Conservation (phyloP, 2,797 vertebrate species). For the Chiroxiphia lanceolata region DNA sequence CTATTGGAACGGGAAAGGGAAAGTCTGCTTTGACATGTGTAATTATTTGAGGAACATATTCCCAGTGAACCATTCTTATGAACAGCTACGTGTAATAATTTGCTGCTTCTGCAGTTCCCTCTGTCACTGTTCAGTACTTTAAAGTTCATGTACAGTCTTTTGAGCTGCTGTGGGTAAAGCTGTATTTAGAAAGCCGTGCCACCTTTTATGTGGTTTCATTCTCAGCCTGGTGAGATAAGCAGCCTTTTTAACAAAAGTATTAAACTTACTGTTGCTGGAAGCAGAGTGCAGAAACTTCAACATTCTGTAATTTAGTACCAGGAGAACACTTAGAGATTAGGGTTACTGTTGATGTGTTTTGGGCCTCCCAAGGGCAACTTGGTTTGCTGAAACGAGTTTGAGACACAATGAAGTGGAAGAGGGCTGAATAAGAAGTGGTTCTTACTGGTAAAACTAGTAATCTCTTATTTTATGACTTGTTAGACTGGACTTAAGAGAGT, state of each 20-base stretch:
- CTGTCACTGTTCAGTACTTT: background rate
- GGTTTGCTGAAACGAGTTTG: background rate
- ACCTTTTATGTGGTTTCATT: background rate
- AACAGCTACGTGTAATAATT: background rate
- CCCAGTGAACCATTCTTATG: background rate
- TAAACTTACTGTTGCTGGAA: background rate
- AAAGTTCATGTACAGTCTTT: background rate
- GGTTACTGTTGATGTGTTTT: background rate
- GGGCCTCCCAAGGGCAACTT: background rate
- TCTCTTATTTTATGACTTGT: constrained; percentile 10
- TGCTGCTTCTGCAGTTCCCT: background rate
- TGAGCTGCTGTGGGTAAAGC: background rate
- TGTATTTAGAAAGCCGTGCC: background rate
- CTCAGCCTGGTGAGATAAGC: constrained; percentile 10
- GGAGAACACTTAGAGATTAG: background rate
- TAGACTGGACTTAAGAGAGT: constrained; percentile 2
- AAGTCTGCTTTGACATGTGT: background rate
- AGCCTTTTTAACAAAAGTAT: background rate
- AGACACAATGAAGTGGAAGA: background rate
- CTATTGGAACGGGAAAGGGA: fast-evolving
- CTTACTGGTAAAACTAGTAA: constrained; percentile 42
- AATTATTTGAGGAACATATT: background rate
- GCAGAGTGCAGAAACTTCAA: background rate
- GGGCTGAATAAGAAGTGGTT: background rate
- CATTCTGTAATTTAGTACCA: background rate